Conservation (phyloP, 1,140 invertebrate genomes). For the Drosophila serrata region DNA sequence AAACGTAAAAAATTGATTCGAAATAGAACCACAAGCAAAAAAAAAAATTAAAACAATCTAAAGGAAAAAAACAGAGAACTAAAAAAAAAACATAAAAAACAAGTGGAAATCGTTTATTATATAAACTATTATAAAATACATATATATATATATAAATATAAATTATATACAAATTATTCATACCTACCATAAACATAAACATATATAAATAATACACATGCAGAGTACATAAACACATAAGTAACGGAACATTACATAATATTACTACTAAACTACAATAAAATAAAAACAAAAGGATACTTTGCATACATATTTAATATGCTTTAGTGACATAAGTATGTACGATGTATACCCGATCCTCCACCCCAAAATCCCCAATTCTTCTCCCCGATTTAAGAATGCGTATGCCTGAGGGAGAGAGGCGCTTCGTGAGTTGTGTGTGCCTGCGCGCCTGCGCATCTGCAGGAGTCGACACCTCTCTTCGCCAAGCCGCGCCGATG, state of each 20-base stretch:
- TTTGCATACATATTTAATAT: constrained; percentile 69
- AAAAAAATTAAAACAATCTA: constrained; percentile 35
- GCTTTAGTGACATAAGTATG: constrained; percentile 65
- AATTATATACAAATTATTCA: constrained; percentile 60
- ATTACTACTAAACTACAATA: constrained; percentile 68
- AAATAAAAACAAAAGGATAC: constrained; percentile 37
- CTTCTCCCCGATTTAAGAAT: constrained; percentile 19
- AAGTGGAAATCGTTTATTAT: constrained; percentile 78
- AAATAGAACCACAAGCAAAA: constrained; percentile 23
- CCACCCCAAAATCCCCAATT: background rate
- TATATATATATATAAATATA: constrained; percentile 60
- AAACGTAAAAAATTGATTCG: constrained; percentile 4
- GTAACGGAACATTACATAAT: constrained; percentile 81
- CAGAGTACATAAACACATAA: constrained; percentile 67
- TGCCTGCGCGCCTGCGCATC: background rate
- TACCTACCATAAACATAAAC: constrained; percentile 53
- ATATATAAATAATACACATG: constrained; percentile 55
- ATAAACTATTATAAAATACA: constrained; percentile 73
- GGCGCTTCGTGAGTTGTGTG: constrained; percentile 2
- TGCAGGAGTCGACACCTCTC: constrained; percentile 34
- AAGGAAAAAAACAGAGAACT: constrained; percentile 38
- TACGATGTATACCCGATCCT: constrained; percentile 11
- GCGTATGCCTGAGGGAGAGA: constrained; percentile 52
- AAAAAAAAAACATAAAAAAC: constrained; percentile 20
- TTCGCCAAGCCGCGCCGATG: constrained; percentile 62